Evolutionary conservation across 2,797 vertebrate species (phyloP), one percentile per base, ranked within the genome.

Genomic region (Sciaenops ocellatus): DNA sequence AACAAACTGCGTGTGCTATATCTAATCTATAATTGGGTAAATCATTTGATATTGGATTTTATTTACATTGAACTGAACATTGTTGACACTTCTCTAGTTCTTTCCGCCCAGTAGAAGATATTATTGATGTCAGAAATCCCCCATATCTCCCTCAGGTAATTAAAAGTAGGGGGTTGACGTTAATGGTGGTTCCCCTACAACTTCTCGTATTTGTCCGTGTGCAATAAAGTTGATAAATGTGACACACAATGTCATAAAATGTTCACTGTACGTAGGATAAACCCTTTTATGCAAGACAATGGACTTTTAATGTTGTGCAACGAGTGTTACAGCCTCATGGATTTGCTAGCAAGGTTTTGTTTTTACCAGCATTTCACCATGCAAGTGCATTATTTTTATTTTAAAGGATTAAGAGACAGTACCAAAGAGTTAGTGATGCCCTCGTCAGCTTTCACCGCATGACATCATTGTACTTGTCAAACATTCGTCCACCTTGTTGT

Each of bases 401-500:
- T 55, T 16, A 22, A 55, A 18, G 16, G 15, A 65, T 0, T 17
- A 13, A 63, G 26, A 64, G 20, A 78, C 30, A 52, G 24, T 30
- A 10, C 30, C 65, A 24, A 46, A 51, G 28, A 24, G 30, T 61
- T 30, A 22, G 24, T 0, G 42, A 30, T 55, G 50, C 64, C 47
- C 46, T 38, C 52, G 34, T 26, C 59, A 60, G 54, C 30, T 67
- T 68, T 61, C 41, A 52, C 26, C 52, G n/a, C 3, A 26, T 68
- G 71, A 69, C 61, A 57, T 82, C 48, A 78, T 26, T 60, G 48
- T 64, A 5, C 54, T 55, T 48, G 70, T 76, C 83, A 71, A 73
- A 69, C 82, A 66, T 72, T 44, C 5, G 44, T 64, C 76, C 73
- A 60, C 54, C 81, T 83, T 86, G 75, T 85, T 76, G 60, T 79